Conservation (phyloP, 2,797 vertebrate species). For the Molossus alvarezi region DNA sequence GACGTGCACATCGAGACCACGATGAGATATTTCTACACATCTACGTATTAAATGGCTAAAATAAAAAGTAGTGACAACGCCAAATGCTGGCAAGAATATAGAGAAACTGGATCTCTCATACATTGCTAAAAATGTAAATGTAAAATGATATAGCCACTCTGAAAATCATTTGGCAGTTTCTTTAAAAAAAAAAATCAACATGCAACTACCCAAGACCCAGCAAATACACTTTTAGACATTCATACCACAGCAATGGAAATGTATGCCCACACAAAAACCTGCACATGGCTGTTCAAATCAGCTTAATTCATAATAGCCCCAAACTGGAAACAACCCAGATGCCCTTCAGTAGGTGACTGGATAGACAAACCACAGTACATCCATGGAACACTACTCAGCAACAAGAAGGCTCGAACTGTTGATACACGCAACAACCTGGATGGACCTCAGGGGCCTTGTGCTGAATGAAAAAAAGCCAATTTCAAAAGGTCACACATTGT, state of each 20-base stretch:
- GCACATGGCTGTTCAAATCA: not conserved
- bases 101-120: not conserved
- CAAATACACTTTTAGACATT: not conserved
- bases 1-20: not conserved
- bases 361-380: not conserved
- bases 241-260: not conserved
- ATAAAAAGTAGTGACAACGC: constrained; percentile 10
- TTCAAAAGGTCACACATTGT: not conserved
- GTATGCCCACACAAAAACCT: too few species aligned
- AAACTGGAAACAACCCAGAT: not conserved
- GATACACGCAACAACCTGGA: not conserved
- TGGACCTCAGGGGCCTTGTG: not conserved
- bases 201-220: not conserved
- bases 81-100: not conserved
- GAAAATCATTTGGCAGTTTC: not conserved
- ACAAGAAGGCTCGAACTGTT: not conserved
- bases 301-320: constrained; percentile 28
- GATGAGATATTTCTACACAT: not conserved
- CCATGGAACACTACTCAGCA: not conserved
- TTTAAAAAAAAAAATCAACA: not conserved
- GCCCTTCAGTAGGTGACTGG: not conserved
- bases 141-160: not conserved
- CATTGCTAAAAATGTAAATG: not conserved
- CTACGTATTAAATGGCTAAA: not conserved
- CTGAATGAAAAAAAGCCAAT: not conserved